phyloP scores from a whole-genome alignment of 2,113 vertebrate species.

The Hippocampus guttulatus region DNA sequence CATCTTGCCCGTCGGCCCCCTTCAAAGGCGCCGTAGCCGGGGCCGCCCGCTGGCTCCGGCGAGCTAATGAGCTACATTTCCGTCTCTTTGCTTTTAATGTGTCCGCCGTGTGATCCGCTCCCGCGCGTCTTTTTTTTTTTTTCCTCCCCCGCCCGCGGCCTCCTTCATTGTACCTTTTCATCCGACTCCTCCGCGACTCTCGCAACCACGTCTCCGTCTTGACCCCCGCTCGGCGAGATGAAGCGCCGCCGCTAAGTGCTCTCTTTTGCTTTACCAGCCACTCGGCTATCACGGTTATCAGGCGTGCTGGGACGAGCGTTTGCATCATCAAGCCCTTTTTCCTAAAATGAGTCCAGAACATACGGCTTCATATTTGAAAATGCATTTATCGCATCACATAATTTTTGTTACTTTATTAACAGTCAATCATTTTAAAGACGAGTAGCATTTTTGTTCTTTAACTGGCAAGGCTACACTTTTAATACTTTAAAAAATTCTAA shows the following conservation, averaged over 20 bases:
- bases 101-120: not conserved
- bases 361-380: too few relatives aligned
- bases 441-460: too few relatives aligned
- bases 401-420: too few relatives aligned
- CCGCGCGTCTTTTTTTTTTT: not conserved
- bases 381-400: too few relatives aligned
- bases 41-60: too few relatives aligned
- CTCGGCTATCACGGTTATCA: not conserved
- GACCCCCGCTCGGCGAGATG: not conserved
- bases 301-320: not conserved
- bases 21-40: not conserved
- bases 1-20: not conserved
- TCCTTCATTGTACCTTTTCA: not conserved
- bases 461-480: too few relatives aligned
- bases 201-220: not conserved
- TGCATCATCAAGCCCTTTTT: not conserved
- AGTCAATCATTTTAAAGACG: too few relatives aligned
- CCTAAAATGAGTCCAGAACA: too few relatives aligned
- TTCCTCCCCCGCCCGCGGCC: not conserved
- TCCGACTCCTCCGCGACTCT: not conserved
- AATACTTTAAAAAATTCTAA: too few relatives aligned
- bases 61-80: not conserved
- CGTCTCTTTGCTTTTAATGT: not conserved
- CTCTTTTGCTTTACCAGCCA: not conserved
- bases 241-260: slow-evolving; percentile 2